Base-by-base conservation (phyloP, 92 coral and sea anemone genomes). In the Parazoanthus atlanticus region DNA sequence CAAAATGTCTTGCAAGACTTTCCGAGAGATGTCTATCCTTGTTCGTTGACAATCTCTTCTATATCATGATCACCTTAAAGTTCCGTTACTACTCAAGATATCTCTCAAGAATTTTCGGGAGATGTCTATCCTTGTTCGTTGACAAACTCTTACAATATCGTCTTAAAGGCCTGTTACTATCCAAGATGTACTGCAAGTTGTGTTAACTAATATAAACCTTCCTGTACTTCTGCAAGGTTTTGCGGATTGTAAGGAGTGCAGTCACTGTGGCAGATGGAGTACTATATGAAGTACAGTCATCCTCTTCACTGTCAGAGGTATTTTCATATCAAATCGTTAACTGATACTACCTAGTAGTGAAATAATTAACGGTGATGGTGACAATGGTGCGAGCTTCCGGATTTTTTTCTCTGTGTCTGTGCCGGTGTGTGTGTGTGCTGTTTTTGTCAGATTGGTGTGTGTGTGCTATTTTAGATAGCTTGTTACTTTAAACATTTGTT, bases 221-320 rank as follows among this genome's bases (percentile, higher is more conserved):
- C 2, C 34, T 29, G 30, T 15, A 21, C 41, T 9, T 19, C 6
- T 54, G n/a, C 16, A 61, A 96, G 95, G 98, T 98, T 33, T 95
- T 94, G 64, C 89, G 88, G 72, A 78, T 91, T 47, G 81, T 96
- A 75, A 92, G 89, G 81, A 88, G 90, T 56, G 97, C 99, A 25
- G 91, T 89, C 75, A 80, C 86, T 77, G 87, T 95, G 77, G 93
- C 93, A 36, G 95, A 95, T 85, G 94, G 89, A 38, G 94, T 95
- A 43, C 75, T 93, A 46, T 92, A 86, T 84, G 96, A 95, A 81
- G 95, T 92, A 12, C 92, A 78, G 43, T 88, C 95, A 81, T 85
- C 91, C 17, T 92, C 94, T 40, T 26, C 92, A 10, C 90, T 92
- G 29, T 91, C 93, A 69, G 98, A 96, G 99, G 99, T 95, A 43